Percentiles rank a stretch among this genome's conserved stretches.
Evolutionary conservation across 2,797 vertebrate species (phyloP).

Genomic region (Myiotriccus ornatus): DNA sequence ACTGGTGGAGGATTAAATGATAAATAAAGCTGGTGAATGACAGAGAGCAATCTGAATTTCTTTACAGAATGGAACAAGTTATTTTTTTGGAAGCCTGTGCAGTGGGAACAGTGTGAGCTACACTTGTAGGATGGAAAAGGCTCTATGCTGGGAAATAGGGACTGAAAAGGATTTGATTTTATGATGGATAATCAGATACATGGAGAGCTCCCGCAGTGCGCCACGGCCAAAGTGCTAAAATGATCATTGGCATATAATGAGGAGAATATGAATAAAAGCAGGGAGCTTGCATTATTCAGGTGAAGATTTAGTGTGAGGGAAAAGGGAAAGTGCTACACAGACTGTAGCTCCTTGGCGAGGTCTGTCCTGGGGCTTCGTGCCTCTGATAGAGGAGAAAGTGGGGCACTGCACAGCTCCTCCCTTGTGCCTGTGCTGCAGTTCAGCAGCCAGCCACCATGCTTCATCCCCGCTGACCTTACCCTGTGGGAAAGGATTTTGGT

Average conservation of each 20-base stretch:
- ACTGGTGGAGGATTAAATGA: neutral
- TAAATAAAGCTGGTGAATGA: neutral
- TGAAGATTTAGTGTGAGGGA: neutral
- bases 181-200: conserved; percentile 40
- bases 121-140: neutral
- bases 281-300: neutral
- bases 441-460: neutral
- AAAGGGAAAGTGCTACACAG: neutral
- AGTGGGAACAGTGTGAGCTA: neutral
- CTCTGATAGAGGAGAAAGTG: neutral
- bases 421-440: accelerated
- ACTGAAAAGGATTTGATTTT: conserved; percentile 41
- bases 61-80: neutral
- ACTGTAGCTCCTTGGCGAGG: accelerated
- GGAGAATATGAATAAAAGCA: conserved; percentile 21
- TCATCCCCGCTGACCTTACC: neutral
- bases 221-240: neutral
- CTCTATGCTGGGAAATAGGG: conserved; percentile 7
- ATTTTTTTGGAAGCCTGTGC: neutral
- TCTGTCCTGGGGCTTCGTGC: neutral
- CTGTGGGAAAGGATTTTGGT: neutral
- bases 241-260: conserved; percentile 31
- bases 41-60: neutral
- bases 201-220: accelerated
- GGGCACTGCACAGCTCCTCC: neutral